Evolutionary conservation across 2,113 vertebrate species (phyloP), one percentile per base, ranked within the genome.

Genomic region (Phyllopteryx taeniolatus): DNA sequence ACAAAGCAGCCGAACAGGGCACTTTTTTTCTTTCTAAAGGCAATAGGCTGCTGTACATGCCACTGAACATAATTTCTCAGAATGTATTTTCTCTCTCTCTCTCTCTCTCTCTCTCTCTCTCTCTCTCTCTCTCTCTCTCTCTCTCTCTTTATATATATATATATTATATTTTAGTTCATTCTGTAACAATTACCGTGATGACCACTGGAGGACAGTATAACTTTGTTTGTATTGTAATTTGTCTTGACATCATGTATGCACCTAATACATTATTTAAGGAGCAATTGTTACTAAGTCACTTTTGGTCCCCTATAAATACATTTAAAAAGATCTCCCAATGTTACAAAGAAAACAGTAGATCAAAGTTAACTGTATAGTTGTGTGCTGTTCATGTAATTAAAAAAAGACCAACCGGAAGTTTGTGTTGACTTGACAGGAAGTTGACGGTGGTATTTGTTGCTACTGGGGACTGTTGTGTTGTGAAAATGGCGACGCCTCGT

Each of bases 401-500:
- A 42, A 31, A 4, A 71, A 2, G n/a, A 59, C 1, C 3, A 74
- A 47, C 46, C 89, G 89, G 89, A 90, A 88, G 84, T 84, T 63
- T 11, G 56, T 2, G 2, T 72, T 57, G 57, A 51, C 61, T 31
- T 6, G 9, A 8, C 79, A 77, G 89, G 89, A 90, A 87, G 31
- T 31, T 70, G 85, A 89, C 87, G 76, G n/a, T 82, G 56, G 78
- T 87, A 85, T 90, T 85, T 75, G 87, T 89, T 89, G 87, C 89
- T 79, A 82, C 78, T 87, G 80, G 85, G 85, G 80, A 88, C 77
- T 81, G 85, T 80, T 86, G 78, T 88, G 86, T 85, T 90, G 86
- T 84, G 84, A 87, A 90, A 89, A 90, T 90, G 89, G 89, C 89
- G 89, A 87, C 86, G 72, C 72, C 83, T 89, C 89, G 89, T 85